A percentile compares a stretch with the other conserved stretches of the same genome.
Conservation (phyloP, 1,140 invertebrate genomes). For the Magallana ariakensis region DNA sequence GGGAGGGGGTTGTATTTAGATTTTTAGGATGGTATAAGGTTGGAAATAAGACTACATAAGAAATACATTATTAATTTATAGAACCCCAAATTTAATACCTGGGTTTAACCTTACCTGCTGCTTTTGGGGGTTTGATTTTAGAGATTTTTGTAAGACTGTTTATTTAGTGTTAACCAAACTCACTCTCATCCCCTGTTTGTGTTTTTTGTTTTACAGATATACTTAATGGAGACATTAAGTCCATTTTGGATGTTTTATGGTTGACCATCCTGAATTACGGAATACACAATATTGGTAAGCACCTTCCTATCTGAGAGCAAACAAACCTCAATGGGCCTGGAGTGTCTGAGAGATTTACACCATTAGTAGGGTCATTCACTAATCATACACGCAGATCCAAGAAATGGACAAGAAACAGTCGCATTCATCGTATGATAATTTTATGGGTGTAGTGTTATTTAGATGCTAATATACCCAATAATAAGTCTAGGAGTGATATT, state of each 20-base stretch:
- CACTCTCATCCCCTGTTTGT: background rate
- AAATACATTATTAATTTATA: too few relatives aligned
- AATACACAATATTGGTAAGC: conserved; percentile 73
- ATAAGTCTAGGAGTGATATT: background rate
- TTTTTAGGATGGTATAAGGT: too few relatives aligned
- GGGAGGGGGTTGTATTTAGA: too few relatives aligned
- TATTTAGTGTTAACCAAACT: too few relatives aligned
- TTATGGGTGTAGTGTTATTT: background rate
- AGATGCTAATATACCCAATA: background rate
- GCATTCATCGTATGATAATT: background rate
- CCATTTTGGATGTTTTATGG: conserved; percentile 74
- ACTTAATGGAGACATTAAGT: conserved; percentile 74
- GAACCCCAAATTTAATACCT: too few relatives aligned
- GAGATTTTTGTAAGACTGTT: background rate
- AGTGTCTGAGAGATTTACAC: conserved; percentile 16
- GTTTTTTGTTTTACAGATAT: conserved; percentile 70
- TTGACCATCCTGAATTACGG: conserved; percentile 73
- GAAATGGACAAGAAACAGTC: background rate
- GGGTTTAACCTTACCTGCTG: too few relatives aligned
- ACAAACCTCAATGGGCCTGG: background rate
- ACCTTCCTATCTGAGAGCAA: conserved; percentile 32
- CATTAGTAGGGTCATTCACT: background rate
- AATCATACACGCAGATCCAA: background rate
- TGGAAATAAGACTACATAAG: too few relatives aligned
- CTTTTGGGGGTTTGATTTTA: too few relatives aligned